Base-by-base conservation (phyloP, 2,797 vertebrate species). In the Lophius americanus region DNA sequence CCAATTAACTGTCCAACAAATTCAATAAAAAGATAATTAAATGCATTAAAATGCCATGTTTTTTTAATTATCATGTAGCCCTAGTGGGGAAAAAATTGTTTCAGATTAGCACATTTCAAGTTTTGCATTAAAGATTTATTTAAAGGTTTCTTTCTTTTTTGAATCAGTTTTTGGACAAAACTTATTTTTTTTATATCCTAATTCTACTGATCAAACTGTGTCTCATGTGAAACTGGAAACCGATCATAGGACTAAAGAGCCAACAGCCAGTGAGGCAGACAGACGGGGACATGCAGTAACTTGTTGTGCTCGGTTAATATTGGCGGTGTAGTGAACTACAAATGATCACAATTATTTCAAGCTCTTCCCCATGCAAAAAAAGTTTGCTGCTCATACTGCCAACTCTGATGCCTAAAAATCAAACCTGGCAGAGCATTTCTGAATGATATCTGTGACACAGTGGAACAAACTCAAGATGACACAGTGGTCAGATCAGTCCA, bases 401-500 rank as follows among this genome's bases (percentile, higher is more conserved):
- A 69, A 23, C 57, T 63, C 49, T 62, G 61, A 72, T 11, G 53
- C 65, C 41, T 78, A 55, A 32, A 66, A 50, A 70, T 66, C 54
- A 82, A 52, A 76, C 60, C 63, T 76, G 9, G 68, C 44, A 50
- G 36, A 7, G 9, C 60, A 50, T 60, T 72, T 78, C 66, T 65
- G 65, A 38, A 36, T 75, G 73, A 32, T 59, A 53, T 38, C 64
- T 46, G 35, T 64, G 75, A 82, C 73, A 68, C 58, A 11, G 51
- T 48, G 82, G 75, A 88, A 90, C 80, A 70, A 84, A 89, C 67
- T 39, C 68, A 46, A 70, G 60, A 8, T 52, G 84, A 82, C 83
- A 66, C 39, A 54, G 64, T 66, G 63, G 84, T 85, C 75, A 75
- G 59, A 85, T 67, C 79, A 83, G 80, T 83, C 81, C 58, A 48